Percentiles rank a stretch among this genome's conserved stretches.
phyloP scores from a whole-genome alignment of 2,113 vertebrate species.

The Rhea pennata region DNA sequence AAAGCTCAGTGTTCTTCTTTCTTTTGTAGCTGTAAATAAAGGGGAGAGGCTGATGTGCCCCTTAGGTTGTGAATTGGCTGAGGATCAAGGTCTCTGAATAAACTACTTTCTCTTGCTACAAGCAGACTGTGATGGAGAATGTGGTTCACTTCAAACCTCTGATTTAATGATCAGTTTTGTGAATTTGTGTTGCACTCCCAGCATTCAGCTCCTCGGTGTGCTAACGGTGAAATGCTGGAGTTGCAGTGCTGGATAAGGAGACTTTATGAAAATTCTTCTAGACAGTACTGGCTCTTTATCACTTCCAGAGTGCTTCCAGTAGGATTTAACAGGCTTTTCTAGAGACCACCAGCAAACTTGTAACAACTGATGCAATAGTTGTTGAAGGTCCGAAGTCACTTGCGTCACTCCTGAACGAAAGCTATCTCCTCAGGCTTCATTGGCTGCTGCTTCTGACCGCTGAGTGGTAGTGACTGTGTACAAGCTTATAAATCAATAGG shows the following conservation, averaged over 20 bases:
- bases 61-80: constrained; percentile 10
- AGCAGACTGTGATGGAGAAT: neutral
- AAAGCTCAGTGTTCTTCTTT: neutral
- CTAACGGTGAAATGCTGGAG: neutral
- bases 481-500: constrained; percentile 37
- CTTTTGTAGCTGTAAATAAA: constrained; percentile 11
- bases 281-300: neutral
- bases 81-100: constrained; percentile 15
- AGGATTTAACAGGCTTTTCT: neutral
- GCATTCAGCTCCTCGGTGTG: neutral
- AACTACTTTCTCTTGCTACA: neutral
- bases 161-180: neutral
- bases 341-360: neutral
- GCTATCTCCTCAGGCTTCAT: neutral
- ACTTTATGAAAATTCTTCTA: neutral
- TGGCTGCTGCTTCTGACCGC: neutral
- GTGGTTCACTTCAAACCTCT: neutral
- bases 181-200: neutral
- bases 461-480: neutral
- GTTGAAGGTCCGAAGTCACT: neutral
- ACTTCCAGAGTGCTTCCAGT: neutral
- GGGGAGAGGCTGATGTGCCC: neutral
- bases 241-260: neutral
- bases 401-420: too few species aligned
- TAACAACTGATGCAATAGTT: neutral